These are phyloP conservation scores for Ptychobarbus kaznakovi DNA, from an alignment of 2,797 vertebrate genomes.

Conservation along the genomic window DNA sequence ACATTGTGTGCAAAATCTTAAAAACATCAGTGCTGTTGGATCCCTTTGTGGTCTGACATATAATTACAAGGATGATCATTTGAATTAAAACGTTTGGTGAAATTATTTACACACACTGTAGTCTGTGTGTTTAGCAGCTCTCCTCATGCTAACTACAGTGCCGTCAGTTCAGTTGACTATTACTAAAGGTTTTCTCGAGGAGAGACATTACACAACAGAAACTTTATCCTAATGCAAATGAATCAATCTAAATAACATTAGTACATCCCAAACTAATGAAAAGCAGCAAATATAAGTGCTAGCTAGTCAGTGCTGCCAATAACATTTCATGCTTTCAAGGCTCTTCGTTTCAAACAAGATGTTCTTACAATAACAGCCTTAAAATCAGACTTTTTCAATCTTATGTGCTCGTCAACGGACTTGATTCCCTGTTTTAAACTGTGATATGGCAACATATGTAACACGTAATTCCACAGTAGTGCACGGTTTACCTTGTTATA, in stretches of 20 bases:
- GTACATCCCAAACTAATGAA: background rate
- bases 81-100: background rate
- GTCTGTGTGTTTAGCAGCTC: conserved; percentile 6
- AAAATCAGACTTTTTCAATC: background rate
- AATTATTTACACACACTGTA: background rate
- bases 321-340: background rate
- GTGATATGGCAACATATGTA: background rate
- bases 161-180: conserved; percentile 5
- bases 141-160: conserved; percentile 12
- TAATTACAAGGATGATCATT: background rate
- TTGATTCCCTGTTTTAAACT: background rate
- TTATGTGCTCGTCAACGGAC: background rate
- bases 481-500: background rate
- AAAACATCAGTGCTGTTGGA: conserved; percentile 12
- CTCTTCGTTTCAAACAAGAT: background rate
- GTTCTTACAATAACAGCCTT: background rate
- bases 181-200: background rate
- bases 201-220: conserved; percentile 12
- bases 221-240: background rate
- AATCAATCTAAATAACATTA: conserved; percentile 2
- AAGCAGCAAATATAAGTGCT: conserved; percentile 10
- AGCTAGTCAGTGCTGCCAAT: background rate
- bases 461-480: background rate
- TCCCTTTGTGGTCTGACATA: background rate
- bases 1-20: conserved; percentile 22